Evolutionary conservation across 2,797 vertebrate species (phyloP), one percentile per base, ranked within the genome.

Genomic region (Anguilla anguilla): DNA sequence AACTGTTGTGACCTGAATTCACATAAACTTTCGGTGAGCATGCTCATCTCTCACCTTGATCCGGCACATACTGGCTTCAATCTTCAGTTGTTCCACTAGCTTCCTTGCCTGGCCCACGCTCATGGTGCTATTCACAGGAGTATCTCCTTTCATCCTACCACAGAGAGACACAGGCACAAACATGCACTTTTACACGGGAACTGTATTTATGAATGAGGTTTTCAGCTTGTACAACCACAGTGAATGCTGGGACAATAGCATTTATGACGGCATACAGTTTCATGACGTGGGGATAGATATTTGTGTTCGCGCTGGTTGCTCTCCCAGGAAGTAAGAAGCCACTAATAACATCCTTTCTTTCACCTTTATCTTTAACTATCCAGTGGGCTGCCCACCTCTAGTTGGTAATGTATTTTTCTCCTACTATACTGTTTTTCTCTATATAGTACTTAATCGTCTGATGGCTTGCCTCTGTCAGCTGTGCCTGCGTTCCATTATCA

Each of bases 81-180:
- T 98, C 95, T 98, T 98, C 88, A 98, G 95, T 91, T 98, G 98
- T 90, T 98, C 97, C 94, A 98, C 97, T 93, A 97, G 94, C 93
- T 97, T 97, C 92, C 98, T 97, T 89, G 98, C 97, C 90, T 98
- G 97, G 43, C 97, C 97, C 85, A 98, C 97, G 87, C 97, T 98
- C 97, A 98, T 97, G 86, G 96, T 98, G 95, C 97, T 98, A 93
- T 98, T 98, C 90, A 98, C 97, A 83, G 98, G 97, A 89, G 97
- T 98, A 92, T 98, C 98, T 92, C 96, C 98, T 97, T 98, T 98
- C 98, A 98, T 98, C 90, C 96, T 97, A 89, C 61, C 84, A 59
- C 69, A 51, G 35, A n/a, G 57, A 46, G 6, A 35, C n/a, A 74
- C 53, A 74, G 13, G 28, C 25, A 87, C 49, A 79, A 22, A 79